Conservation (phyloP, 2,888 invertebrate genomes). For the Caenorhabditis auriculariae region DNA sequence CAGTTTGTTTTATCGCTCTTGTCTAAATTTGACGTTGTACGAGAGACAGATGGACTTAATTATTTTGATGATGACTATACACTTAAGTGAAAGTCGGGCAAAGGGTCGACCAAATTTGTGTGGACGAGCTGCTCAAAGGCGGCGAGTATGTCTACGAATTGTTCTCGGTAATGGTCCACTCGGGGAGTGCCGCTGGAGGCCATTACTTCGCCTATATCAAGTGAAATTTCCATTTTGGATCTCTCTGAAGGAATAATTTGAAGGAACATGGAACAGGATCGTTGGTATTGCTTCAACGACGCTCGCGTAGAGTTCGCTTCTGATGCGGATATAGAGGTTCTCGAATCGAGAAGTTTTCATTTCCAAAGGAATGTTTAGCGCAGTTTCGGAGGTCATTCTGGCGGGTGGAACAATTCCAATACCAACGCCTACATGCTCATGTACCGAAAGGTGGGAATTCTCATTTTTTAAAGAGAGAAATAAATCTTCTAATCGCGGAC, state of each 20-base stretch:
- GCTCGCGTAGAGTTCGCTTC: conserved; percentile 73
- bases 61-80: not conserved
- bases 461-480: not conserved
- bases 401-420: conserved; percentile 73
- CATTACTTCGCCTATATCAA: conserved; percentile 90
- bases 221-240: conserved; percentile 48
- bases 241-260: conserved; percentile 14
- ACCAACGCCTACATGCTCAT: conserved; percentile 89
- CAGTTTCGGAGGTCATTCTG: conserved; percentile 78
- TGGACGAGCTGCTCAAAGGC: conserved; percentile 30
- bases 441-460: conserved; percentile 73
- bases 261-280: conserved; percentile 69
- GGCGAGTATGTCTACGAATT: conserved; percentile 82
- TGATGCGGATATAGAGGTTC: conserved; percentile 20
- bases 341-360: too few species aligned
- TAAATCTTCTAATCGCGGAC: conserved; percentile 1
- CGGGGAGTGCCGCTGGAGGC: conserved; percentile 84
- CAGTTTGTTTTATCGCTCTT: too few species aligned
- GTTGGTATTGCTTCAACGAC: conserved; percentile 88
- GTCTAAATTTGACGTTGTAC: too few species aligned
- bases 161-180: conserved; percentile 88
- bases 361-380: conserved; percentile 69
- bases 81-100: conserved; percentile 16
- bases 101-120: conserved; percentile 25
- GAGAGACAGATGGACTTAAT: too few species aligned